Evolutionary conservation across 1,140 invertebrate species (phyloP).

Genomic region (Mercenaria mercenaria): DNA sequence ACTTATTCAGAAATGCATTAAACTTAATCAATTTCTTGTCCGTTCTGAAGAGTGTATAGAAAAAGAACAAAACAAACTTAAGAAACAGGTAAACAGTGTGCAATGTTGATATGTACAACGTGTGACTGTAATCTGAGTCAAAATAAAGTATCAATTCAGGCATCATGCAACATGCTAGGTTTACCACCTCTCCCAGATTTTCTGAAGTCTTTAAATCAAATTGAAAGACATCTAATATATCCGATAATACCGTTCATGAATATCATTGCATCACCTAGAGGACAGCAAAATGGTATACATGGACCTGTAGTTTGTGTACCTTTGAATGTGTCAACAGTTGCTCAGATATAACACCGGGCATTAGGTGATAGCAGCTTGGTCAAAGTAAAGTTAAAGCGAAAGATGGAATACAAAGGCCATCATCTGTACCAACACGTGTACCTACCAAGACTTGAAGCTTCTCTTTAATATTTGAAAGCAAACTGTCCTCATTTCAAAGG

Average conservation of each 20-base stretch:
- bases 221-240: not conserved
- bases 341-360: not conserved
- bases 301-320: slow-evolving; percentile 1
- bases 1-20: not conserved
- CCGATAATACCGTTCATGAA: slow-evolving; percentile 10
- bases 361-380: not conserved
- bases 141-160: not conserved
- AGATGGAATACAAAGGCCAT: not conserved
- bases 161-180: not conserved
- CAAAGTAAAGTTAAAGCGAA: not conserved
- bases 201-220: not conserved
- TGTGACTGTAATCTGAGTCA: not conserved
- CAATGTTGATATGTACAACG: not conserved
- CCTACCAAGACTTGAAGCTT: not conserved
- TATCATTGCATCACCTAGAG: not conserved
- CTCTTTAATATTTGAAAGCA: not conserved
- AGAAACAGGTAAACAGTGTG: not conserved
- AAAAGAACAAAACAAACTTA: too few relatives aligned
- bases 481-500: not conserved
- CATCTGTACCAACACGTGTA: not conserved
- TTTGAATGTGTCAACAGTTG: not conserved
- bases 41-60: not conserved
- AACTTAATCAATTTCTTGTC: not conserved
- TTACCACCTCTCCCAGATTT: not conserved
- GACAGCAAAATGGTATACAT: not conserved